Base-by-base conservation (phyloP, 2,888 invertebrate species). In the Tuberolachnus salignus region DNA sequence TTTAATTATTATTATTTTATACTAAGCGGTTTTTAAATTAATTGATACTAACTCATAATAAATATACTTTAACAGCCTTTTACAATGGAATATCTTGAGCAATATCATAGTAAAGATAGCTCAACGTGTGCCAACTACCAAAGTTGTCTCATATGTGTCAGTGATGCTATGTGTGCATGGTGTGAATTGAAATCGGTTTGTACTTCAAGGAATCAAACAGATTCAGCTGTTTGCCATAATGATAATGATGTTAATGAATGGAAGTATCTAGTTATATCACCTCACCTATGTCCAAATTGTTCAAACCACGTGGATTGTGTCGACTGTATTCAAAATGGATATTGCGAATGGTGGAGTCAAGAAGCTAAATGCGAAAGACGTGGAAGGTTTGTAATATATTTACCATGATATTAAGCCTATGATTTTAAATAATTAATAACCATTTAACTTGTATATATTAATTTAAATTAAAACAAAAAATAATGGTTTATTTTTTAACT, bases 291-390 rank as follows among this genome's bases (percentile, higher is more conserved):
- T 84, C 91, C 93, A 13, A 92, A 94, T 84, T 97, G 97, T 85
- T 92, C 93, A 0, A 95, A 96, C 85, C 92, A 92, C 85, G 94
- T 96, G 71, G 92, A 93, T 70, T 97, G 97, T 85, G 91, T 92
- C 83, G 90, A 92, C 34, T 97, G 97, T 86, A 91, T 94, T 3
- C 86, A 87, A 8, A 87, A 90, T n/a, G 91, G 90, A 57, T 86
- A 91, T 57, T 97, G 97, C 86, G 97, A 97, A 86, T 97, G 97
- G 97, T 92, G 94, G 91, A 90, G 92, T 0, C 93, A 94, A 83
- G 94, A 94, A 84, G 94, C 95, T 0, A 89, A 92, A 26, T 97
- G 97, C 84, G 90, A 92, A 0, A 88, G 97, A 19, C 89, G 92
- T 9, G 95, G 95, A 0, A 89, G 87, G 83, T 83, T 80, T 59